phyloP scores from a whole-genome alignment of 2,113 vertebrate species.

The Platichthys stellatus region DNA sequence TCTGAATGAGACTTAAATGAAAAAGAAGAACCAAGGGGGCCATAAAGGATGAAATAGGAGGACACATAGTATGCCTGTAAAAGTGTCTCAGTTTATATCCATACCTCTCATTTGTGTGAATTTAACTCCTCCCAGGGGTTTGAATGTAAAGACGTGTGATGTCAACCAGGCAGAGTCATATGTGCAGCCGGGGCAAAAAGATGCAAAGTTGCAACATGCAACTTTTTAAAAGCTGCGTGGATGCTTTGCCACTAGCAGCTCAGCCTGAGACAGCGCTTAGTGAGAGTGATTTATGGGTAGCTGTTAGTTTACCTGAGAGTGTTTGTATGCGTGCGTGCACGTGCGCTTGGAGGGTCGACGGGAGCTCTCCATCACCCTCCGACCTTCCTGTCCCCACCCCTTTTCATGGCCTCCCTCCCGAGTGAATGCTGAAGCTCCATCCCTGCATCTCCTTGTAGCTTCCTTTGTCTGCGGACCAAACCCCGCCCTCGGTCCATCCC shows the following conservation, averaged over 20 bases:
- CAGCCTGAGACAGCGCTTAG: constrained; percentile 35
- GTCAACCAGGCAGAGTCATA: neutral
- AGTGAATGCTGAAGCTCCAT: constrained; percentile 60
- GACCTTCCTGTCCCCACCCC: constrained; percentile 57
- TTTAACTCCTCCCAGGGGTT: constrained; percentile 30
- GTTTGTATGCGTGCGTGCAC: constrained; percentile 28
- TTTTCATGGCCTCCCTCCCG: constrained; percentile 68
- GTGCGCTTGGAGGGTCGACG: constrained; percentile 33
- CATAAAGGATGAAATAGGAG: constrained; percentile 57
- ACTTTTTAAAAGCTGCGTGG: constrained; percentile 22
- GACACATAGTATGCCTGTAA: constrained; percentile 57
- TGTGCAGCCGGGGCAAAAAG: constrained; percentile 1
- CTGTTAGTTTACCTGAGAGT: constrained; percentile 43
- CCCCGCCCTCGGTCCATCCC: constrained; percentile 46
- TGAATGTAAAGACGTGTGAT: constrained; percentile 34
- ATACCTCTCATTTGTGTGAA: constrained; percentile 8
- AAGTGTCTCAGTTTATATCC: constrained; percentile 54
- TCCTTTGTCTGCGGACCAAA: constrained; percentile 75
- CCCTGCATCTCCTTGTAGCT: constrained; percentile 63
- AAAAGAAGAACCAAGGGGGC: constrained; percentile 54
- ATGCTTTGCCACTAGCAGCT: constrained; percentile 23
- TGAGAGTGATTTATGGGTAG: constrained; percentile 64
- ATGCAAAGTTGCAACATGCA: constrained; percentile 22
- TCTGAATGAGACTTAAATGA: constrained; percentile 66
- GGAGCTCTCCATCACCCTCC: constrained; percentile 57